Evolutionary conservation across 2,888 invertebrate genomes (phyloP), one percentile per base, ranked within the genome.

Genomic region (Capitulum mitella): DNA sequence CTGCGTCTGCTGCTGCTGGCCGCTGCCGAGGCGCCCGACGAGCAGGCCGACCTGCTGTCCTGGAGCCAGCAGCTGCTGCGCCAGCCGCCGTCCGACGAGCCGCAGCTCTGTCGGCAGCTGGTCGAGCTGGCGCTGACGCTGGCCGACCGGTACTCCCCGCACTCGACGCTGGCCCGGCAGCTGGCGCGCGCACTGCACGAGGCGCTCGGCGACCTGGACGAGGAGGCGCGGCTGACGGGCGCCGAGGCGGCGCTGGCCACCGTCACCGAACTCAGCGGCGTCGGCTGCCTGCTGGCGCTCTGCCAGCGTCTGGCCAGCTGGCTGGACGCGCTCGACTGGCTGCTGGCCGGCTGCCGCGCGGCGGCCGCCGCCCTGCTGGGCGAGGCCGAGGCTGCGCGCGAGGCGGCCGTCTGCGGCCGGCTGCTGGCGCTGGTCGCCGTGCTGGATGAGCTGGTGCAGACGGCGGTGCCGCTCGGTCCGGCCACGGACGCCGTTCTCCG

Each of bases 391-490:
- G 79, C 77, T 12, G 76, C 78, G 19, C 77, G 78, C 22, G 81
- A 81, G 40, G 64, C 78, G 34, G 75, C 64, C 26, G 70, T 81
- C n/a, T 79, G 79, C 51, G 37, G 78, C 29, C 80, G 81, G 43
- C 78, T 61, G 40, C 78, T 54, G 51, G 75, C 75, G n/a, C 64
- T 80, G 37, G 80, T 82, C 6, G 51, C 78, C 37, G 79, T 81
- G 32, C 54, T 79, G 22, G 78, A 79, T 51, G 81, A 82, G 78
- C 64, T 82, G 32, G 78, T 80, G 19, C 81, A 81, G 78, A 80
- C 82, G 19, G 81, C 81, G 16, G 78, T 80, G 22, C 82, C 81
- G 22, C 78, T 78, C n/a, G 80, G 81, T 1, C 54, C 80, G n/a
- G 61, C 58, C 58, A 79, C 77, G 2, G 80, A 82, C 78, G 75